Percentiles rank a stretch among this genome's conserved stretches.
Evolutionary conservation across 2,113 vertebrate genomes (phyloP).

Genomic region (Neotoma lepida): DNA sequence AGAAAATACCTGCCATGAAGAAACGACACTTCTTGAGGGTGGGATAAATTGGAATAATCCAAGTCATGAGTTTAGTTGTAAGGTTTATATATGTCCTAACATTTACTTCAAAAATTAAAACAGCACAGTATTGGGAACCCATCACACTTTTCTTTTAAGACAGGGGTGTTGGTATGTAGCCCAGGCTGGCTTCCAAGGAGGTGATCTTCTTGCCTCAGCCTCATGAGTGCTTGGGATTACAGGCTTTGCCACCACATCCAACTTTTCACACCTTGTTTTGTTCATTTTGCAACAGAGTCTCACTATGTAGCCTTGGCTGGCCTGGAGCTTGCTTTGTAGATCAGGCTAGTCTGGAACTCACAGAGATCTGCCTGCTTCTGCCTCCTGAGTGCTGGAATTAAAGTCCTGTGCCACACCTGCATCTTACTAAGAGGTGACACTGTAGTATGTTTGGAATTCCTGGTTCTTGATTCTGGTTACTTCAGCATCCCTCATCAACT

Average conservation of each 20-base stretch:
- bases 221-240: not conserved
- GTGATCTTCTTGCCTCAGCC: too few relatives aligned
- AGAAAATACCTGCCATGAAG: not conserved
- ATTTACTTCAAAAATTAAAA: slow-evolving; percentile 24
- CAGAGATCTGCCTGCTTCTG: not conserved
- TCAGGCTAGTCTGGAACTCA: not conserved
- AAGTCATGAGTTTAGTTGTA: slow-evolving; percentile 15
- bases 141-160: not conserved
- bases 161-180: not conserved
- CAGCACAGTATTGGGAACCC: not conserved
- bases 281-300: not conserved
- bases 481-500: not conserved
- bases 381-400: not conserved
- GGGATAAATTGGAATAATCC: not conserved
- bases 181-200: not conserved
- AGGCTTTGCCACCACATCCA: not conserved
- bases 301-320: not conserved
- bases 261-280: not conserved
- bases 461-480: not conserved
- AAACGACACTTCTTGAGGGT: not conserved
- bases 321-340: not conserved
- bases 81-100: slow-evolving; percentile 21
- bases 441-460: not conserved
- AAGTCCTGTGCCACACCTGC: not conserved
- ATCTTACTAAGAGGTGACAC: not conserved